Conservation (phyloP, 2,797 vertebrate species). For the Enteromius afrohamiltoni region DNA sequence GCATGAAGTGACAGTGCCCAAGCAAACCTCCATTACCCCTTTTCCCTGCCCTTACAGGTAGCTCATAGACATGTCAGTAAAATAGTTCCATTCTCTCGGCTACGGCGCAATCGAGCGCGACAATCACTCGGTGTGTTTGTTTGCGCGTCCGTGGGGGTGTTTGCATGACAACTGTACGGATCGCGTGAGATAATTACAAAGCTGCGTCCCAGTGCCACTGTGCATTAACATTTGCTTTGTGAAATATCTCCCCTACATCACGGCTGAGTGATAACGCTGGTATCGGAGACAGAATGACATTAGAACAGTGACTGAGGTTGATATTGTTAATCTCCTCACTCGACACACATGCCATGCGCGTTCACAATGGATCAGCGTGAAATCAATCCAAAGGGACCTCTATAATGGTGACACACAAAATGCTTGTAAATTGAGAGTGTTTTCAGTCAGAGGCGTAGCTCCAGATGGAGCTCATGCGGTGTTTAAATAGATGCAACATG, state of each 20-base stretch:
- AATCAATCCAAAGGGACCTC: conserved; percentile 64
- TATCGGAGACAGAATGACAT: conserved; percentile 69
- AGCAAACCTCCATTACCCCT: conserved; percentile 82
- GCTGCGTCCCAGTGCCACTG: conserved; percentile 27
- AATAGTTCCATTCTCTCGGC: conserved; percentile 62
- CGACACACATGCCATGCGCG: conserved; percentile 65
- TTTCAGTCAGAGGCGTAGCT: conserved; percentile 66
- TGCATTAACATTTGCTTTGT: conserved; percentile 61
- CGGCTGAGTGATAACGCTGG: conserved; percentile 58
- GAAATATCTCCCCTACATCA: conserved; percentile 63
- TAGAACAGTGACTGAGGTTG: conserved; percentile 67
- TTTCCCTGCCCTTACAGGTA: conserved; percentile 74
- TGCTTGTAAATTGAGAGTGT: conserved; percentile 67
- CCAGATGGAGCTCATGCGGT: conserved; percentile 70
- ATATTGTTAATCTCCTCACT: conserved; percentile 71
- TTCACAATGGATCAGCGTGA: conserved; percentile 69
- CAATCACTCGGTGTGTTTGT: conserved; percentile 47
- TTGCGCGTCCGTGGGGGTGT: conserved; percentile 43
- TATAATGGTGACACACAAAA: conserved; percentile 70
- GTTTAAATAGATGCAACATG: conserved; percentile 64
- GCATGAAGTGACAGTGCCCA: conserved; percentile 80
- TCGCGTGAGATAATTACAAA: conserved; percentile 58
- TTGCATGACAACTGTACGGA: conserved; percentile 47
- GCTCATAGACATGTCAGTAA: conserved; percentile 66
- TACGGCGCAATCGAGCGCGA: neutral